These are phyloP conservation scores for Drosophila oshimai DNA, from an alignment of 1,140 invertebrate species.

Conservation along the genomic window DNA sequence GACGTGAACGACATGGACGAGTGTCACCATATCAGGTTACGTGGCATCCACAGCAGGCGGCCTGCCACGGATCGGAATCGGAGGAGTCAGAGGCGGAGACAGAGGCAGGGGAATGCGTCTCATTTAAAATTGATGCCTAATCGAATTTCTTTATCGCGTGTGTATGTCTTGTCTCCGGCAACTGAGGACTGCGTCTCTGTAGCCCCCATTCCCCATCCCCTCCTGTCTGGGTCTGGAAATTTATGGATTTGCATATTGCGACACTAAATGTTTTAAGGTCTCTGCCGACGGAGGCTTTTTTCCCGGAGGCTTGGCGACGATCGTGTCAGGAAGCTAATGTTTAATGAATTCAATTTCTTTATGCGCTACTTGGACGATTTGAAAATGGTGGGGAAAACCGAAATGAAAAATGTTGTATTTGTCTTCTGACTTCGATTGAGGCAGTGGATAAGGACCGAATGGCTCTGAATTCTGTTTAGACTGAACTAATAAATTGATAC, in stretches of 20 bases:
- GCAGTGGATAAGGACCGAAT: not conserved
- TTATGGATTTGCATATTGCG: conserved; percentile 78
- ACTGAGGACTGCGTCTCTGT: not conserved
- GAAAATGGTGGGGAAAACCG: not conserved
- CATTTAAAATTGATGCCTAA: conserved; percentile 82
- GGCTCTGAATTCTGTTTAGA: not conserved
- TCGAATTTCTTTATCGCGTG: conserved; percentile 82
- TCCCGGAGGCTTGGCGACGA: conserved; percentile 24
- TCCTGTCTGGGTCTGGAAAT: conserved; percentile 44
- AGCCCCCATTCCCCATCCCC: not conserved
- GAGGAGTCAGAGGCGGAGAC: too few relatives aligned
- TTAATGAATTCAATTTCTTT: conserved; percentile 82
- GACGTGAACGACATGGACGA: conserved; percentile 65
- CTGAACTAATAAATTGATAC: not conserved
- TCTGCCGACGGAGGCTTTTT: conserved; percentile 26
- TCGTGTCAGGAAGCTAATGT: conserved; percentile 80
- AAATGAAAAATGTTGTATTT: conserved; percentile 38
- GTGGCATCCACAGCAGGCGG: conserved; percentile 75
- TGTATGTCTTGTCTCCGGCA: conserved; percentile 63
- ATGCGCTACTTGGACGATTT: conserved; percentile 63
- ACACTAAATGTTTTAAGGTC: conserved; percentile 75
- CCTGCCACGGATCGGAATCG: conserved; percentile 4
- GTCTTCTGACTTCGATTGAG: not conserved
- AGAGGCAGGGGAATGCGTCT: conserved; percentile 59
- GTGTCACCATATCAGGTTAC: conserved; percentile 78